phyloP scores from a whole-genome alignment of 2,113 vertebrate genomes.

The Carassius gibelio region DNA sequence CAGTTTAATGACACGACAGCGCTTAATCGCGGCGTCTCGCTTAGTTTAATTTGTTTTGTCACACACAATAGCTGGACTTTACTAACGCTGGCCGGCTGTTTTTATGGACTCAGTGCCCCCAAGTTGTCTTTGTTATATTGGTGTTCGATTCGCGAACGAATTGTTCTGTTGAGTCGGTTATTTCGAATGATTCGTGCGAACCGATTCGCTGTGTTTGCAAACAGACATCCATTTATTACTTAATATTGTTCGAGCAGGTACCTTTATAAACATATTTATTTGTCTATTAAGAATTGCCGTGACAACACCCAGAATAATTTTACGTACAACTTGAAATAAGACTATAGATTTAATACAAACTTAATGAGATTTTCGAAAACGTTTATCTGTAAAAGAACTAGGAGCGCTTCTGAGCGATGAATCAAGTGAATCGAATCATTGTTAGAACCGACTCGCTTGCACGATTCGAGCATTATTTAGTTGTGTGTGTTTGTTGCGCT shows the following conservation, averaged over 20 bases:
- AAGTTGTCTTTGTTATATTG: slow-evolving; percentile 72
- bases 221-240: neutral
- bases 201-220: slow-evolving; percentile 62
- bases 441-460: neutral
- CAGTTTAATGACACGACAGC: slow-evolving; percentile 36
- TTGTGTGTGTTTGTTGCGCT: slow-evolving; percentile 35
- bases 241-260: neutral
- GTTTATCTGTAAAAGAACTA: neutral
- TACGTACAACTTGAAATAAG: too few relatives aligned
- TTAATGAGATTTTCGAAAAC: neutral
- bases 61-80: neutral
- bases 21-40: slow-evolving; percentile 37
- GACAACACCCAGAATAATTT: neutral
- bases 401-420: neutral
- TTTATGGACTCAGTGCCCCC: slow-evolving; percentile 41
- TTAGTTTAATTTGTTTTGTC: slow-evolving; percentile 13
- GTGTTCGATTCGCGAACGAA: slow-evolving; percentile 15
- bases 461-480: slow-evolving; percentile 5
- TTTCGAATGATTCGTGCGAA: slow-evolving; percentile 3
- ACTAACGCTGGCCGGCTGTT: slow-evolving; percentile 29
- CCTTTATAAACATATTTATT: neutral
- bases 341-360: neutral
- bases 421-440: neutral
- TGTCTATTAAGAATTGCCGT: neutral
- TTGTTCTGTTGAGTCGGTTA: neutral